Percentiles rank a stretch among this genome's conserved stretches.
Conservation (phyloP, 2,888 invertebrate species). For the Alentia gelatinosa region DNA sequence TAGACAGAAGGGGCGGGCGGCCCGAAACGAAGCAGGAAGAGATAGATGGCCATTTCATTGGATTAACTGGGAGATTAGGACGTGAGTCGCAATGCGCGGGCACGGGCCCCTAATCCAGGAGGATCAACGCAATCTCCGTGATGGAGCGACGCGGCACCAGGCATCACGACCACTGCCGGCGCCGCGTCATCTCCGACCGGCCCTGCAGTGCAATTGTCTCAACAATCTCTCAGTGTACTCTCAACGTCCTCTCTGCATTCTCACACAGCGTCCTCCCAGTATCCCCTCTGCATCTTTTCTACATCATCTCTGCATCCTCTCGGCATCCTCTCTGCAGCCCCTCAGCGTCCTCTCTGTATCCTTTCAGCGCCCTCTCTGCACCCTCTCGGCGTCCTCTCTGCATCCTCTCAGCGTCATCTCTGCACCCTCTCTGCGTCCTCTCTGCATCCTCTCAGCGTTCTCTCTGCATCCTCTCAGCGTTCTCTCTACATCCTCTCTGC, state of each 20-base stretch:
- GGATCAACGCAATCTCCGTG: constrained; percentile 46
- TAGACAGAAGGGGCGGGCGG: neutral
- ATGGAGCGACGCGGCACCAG: constrained; percentile 34
- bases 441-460: too few species aligned
- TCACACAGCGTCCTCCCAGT: neutral
- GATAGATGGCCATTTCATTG: constrained; percentile 52
- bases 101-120: constrained; percentile 34
- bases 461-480: too few species aligned
- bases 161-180: neutral
- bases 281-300: neutral
- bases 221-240: neutral
- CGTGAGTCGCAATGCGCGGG: neutral
- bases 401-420: too few species aligned
- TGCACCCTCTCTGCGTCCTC: too few species aligned
- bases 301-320: neutral
- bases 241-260: neutral
- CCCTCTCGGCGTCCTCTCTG: too few species aligned
- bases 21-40: neutral
- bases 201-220: neutral
- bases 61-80: constrained; percentile 53
- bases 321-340: too few species aligned
- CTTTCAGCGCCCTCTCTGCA: too few species aligned
- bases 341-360: too few species aligned
- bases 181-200: neutral
- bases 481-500: too few species aligned